Conservation (phyloP, 2,113 vertebrate species). For the Syngnathus floridae region DNA sequence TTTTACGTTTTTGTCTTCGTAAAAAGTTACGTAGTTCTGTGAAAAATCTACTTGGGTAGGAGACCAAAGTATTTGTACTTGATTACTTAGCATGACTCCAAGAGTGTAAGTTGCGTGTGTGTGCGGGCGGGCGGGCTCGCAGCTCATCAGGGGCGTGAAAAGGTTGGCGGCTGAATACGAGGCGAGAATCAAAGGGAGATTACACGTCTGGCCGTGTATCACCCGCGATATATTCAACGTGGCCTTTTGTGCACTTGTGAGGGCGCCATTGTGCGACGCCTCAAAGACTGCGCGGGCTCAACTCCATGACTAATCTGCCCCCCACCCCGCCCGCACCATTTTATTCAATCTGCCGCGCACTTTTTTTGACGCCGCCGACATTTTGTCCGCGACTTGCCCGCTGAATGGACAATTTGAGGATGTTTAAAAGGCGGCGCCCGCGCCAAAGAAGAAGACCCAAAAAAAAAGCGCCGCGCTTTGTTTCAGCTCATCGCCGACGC, state of each 20-base stretch:
- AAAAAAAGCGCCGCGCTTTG: conserved; percentile 92
- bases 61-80: neutral
- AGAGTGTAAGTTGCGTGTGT: conserved; percentile 8
- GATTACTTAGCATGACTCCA: neutral
- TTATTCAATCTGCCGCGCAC: conserved; percentile 99
- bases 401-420: conserved; percentile 99
- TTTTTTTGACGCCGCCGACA: conserved; percentile 80
- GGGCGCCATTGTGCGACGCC: conserved; percentile 5
- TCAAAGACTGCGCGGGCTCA: conserved; percentile 82
- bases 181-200: conserved; percentile 80
- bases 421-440: neutral
- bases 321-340: conserved; percentile 78
- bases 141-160: conserved; percentile 92
- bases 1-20: no score
- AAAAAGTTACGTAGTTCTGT: no score
- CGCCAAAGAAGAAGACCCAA: conserved; percentile 53
- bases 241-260: conserved; percentile 71
- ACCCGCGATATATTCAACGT: conserved; percentile 97
- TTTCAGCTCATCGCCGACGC: conserved; percentile 98
- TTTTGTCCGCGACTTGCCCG: conserved; percentile 99
- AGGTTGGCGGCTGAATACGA: conserved; percentile 95
- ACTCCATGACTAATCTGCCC: conserved; percentile 97
- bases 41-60: no score
- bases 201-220: conserved; percentile 99
- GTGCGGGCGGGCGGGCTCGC: conserved; percentile 1